phyloP scores from a whole-genome alignment of 2,797 vertebrate genomes.

The Harpagifer antarcticus region DNA sequence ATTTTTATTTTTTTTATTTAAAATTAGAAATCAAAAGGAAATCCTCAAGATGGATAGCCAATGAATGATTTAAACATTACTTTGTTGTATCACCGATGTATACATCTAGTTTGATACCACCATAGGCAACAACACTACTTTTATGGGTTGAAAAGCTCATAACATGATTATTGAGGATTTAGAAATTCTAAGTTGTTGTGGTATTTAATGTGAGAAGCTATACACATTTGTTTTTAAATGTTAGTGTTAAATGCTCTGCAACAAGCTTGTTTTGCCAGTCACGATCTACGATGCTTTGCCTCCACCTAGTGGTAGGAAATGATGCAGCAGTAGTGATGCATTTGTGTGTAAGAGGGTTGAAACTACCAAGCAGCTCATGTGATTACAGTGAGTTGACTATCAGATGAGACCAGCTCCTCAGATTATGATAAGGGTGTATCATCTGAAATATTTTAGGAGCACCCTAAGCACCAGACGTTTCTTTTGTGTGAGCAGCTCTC shows the following conservation, averaged over 20 bases:
- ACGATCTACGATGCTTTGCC: slow-evolving; percentile 45
- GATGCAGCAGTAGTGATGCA: slow-evolving; percentile 37
- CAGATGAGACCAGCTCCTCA: not conserved
- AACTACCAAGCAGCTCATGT: not conserved
- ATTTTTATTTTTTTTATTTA: too few relatives aligned
- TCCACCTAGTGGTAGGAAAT: slow-evolving; percentile 62
- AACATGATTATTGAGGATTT: not conserved
- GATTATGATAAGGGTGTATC: not conserved
- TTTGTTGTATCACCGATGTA: not conserved
- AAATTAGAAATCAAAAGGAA: not conserved
- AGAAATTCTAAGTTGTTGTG: not conserved
- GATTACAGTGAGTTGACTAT: not conserved
- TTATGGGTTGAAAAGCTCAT: not conserved
- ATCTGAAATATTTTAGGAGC: not conserved
- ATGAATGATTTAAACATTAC: too few relatives aligned
- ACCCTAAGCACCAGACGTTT: not conserved
- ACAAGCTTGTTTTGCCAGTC: not conserved
- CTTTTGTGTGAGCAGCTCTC: slow-evolving; percentile 2
- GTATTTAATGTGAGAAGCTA: not conserved
- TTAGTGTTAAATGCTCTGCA: too few relatives aligned
- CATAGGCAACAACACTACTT: not conserved
- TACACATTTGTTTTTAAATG: not conserved
- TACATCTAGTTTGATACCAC: not conserved
- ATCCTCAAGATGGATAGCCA: not conserved
- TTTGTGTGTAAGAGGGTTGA: not conserved